Evolutionary conservation across 2,888 invertebrate species (phyloP).

Genomic region (Acleris sparsana): DNA sequence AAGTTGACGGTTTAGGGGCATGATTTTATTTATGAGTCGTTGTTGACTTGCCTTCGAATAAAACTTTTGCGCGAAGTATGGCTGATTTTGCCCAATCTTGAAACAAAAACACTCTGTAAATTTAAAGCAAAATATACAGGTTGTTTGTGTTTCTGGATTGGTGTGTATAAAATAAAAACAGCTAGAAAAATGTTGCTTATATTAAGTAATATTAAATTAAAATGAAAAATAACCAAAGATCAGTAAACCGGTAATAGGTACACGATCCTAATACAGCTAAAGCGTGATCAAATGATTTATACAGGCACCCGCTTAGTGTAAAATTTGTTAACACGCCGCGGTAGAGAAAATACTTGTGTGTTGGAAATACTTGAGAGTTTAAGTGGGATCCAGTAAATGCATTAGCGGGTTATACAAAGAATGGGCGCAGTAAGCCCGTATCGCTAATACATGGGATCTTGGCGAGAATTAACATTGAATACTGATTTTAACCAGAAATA

Average conservation of each 20-base stretch:
- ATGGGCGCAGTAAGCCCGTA: slow-evolving; percentile 5
- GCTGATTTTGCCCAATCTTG: no score
- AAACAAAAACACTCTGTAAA: no score
- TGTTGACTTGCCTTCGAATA: no score
- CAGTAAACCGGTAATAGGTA: slow-evolving; percentile 4
- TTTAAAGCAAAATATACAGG: no score
- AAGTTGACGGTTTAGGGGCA: no score
- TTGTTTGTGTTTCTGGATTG: no score
- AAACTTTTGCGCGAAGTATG: no score
- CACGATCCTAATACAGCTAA: slow-evolving; percentile 7
- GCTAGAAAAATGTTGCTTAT: no score
- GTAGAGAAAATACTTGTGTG: slow-evolving; percentile 16
- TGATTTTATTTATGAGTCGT: no score
- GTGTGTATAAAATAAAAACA: no score
- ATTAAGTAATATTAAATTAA: not conserved
- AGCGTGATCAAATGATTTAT: slow-evolving; percentile 32
- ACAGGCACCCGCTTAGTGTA: slow-evolving; percentile 24
- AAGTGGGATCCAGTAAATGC: slow-evolving; percentile 33
- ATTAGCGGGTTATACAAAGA: slow-evolving; percentile 28
- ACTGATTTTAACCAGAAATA: no score
- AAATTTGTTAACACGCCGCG: slow-evolving; percentile 28
- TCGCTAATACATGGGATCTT: slow-evolving; percentile 2
- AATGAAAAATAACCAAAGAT: not conserved
- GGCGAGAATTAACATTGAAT: slow-evolving; percentile 7
- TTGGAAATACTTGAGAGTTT: slow-evolving; percentile 25